Evolutionary conservation across 2,797 vertebrate genomes (phyloP).

Genomic region (Sphenopsis melanotis): DNA sequence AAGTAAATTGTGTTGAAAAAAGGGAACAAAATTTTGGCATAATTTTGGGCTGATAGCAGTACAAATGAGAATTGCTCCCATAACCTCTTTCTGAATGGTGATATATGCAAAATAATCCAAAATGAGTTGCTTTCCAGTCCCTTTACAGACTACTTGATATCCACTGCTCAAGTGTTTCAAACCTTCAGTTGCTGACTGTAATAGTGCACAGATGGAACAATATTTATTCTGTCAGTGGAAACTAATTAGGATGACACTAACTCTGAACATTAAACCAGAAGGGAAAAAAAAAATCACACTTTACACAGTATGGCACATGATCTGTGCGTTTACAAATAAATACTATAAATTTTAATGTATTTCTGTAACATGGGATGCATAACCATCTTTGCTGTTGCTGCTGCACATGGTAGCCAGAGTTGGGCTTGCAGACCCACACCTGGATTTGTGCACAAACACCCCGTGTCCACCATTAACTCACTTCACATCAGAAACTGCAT

Average conservation of each 20-base stretch:
- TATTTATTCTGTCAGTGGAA: constrained; percentile 72
- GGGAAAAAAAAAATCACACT: constrained; percentile 41
- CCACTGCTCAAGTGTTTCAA: constrained; percentile 70
- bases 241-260: constrained; percentile 70
- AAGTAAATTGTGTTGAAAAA: constrained; percentile 19
- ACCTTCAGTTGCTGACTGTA: constrained; percentile 52
- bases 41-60: constrained; percentile 42
- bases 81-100: constrained; percentile 51
- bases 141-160: constrained; percentile 64
- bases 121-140: constrained; percentile 41
- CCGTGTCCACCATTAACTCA: neutral
- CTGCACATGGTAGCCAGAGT: neutral
- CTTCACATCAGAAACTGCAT: neutral
- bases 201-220: constrained; percentile 64
- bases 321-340: constrained; percentile 57
- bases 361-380: constrained; percentile 5
- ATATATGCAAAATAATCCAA: constrained; percentile 68
- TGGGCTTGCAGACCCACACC: neutral
- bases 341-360: constrained; percentile 49
- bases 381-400: constrained; percentile 1
- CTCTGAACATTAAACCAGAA: constrained; percentile 65
- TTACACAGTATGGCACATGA: constrained; percentile 59
- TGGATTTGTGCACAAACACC: neutral
- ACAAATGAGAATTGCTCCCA: neutral
- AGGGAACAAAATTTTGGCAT: neutral